phyloP scores from a whole-genome alignment of 2,888 invertebrate genomes.

The Diploptera punctata region DNA sequence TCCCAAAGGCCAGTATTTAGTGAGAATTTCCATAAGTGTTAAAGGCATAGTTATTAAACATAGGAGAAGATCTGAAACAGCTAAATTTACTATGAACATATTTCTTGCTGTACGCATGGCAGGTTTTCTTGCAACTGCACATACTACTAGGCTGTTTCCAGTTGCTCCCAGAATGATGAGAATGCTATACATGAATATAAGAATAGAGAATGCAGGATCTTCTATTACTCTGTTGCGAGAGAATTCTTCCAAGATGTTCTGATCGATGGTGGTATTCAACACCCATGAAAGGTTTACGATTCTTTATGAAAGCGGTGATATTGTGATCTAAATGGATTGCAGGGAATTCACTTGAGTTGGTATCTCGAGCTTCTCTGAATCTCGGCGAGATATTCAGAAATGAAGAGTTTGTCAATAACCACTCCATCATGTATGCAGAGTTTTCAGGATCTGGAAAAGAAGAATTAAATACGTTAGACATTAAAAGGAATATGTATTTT shows the following conservation, averaged over 20 bases:
- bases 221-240: constrained; percentile 74
- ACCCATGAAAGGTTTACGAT: constrained; percentile 39
- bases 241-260: constrained; percentile 65
- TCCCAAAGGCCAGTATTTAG: constrained; percentile 87
- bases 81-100: constrained; percentile 91
- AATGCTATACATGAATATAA: constrained; percentile 74
- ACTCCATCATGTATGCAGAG: background rate
- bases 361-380: too few species aligned
- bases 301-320: constrained; percentile 21
- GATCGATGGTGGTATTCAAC: constrained; percentile 47
- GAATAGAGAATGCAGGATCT: constrained; percentile 69
- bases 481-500: too few species aligned
- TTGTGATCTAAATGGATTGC: constrained; percentile 34
- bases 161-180: constrained; percentile 82
- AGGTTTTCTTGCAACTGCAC: constrained; percentile 79
- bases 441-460: background rate
- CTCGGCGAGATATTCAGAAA: too few species aligned
- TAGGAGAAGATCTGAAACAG: constrained; percentile 82
- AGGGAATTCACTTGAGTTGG: background rate
- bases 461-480: too few species aligned
- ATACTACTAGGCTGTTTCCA: constrained; percentile 86
- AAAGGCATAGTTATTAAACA: constrained; percentile 91
- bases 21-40: constrained; percentile 84
- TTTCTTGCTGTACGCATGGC: constrained; percentile 92
- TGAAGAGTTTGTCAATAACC: too few species aligned